phyloP scores from a whole-genome alignment of 2,888 invertebrate genomes.

The Electrophaes corylata region DNA sequence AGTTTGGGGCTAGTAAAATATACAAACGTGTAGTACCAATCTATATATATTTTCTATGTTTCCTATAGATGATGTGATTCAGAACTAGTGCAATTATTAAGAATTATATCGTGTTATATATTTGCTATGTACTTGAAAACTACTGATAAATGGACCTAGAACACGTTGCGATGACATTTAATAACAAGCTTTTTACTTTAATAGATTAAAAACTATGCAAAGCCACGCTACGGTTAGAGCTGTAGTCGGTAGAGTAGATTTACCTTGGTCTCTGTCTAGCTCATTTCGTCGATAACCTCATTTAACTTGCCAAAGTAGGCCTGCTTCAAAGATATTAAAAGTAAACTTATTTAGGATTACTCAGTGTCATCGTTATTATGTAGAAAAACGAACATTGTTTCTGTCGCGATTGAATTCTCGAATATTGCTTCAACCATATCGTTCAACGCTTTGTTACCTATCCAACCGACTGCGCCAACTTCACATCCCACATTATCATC shows the following conservation, averaged over 20 bases:
- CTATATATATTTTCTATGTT: conserved; percentile 4
- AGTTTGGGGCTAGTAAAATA: conserved; percentile 16
- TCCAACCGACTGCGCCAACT: conserved; percentile 20
- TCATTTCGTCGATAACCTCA: conserved; percentile 1
- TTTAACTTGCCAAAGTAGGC: background rate
- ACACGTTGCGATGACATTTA: conserved; percentile 30
- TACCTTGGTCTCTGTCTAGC: background rate
- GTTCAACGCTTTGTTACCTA: conserved; percentile 26
- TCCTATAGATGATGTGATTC: conserved; percentile 9
- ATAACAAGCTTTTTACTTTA: conserved; percentile 27
- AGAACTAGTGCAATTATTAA: conserved; percentile 31
- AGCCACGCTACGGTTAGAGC: conserved; percentile 28
- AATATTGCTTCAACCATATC: conserved; percentile 11
- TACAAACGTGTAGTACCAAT: conserved; percentile 15
- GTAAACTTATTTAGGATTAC: background rate
- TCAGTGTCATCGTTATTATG: background rate
- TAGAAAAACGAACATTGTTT: conserved; percentile 1
- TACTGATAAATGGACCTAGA: conserved; percentile 18
- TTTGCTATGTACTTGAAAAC: conserved; percentile 16
- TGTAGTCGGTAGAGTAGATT: background rate
- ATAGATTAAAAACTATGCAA: conserved; percentile 29
- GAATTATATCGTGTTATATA: conserved; percentile 27
- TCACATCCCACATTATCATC: conserved; percentile 6
- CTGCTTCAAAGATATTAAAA: background rate
- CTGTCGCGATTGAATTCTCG: conserved; percentile 3